A percentile compares a stretch with the other conserved stretches of the same genome.
These are phyloP conservation scores for Lepus townsendii DNA, from an alignment of 2,797 vertebrate species.

Conservation along the genomic window DNA sequence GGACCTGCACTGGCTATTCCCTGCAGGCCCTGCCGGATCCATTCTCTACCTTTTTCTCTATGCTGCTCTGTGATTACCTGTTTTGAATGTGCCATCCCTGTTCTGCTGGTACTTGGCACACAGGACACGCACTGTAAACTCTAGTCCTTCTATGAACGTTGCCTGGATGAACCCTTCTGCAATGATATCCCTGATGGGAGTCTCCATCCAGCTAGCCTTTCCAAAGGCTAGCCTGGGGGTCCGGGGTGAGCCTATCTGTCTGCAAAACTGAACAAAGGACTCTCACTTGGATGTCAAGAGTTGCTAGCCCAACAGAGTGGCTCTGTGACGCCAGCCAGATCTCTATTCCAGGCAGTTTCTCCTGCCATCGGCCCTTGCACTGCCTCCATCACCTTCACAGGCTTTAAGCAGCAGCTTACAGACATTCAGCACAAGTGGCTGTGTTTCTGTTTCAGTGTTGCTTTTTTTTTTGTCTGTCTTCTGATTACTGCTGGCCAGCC, in stretches of 20 bases:
- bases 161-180: not conserved
- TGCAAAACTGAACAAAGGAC: conserved; percentile 37
- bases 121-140: conserved; percentile 6
- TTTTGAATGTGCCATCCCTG: conserved; percentile 16
- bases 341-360: conserved; percentile 62
- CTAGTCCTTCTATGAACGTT: not conserved
- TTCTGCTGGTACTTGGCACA: not conserved
- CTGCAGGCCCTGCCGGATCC: not conserved
- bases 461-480: conserved; percentile 23
- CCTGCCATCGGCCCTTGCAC: conserved; percentile 42
- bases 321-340: conserved; percentile 52
- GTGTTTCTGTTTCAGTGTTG: not conserved
- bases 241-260: not conserved
- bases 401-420: not conserved
- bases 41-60: not conserved
- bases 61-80: not conserved
- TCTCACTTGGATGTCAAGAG: conserved; percentile 48
- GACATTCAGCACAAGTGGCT: not conserved
- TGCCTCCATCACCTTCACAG: conserved; percentile 55
- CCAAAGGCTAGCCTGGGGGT: not conserved
- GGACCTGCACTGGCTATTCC: not conserved
- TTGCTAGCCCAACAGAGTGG: not conserved
- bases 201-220: not conserved
- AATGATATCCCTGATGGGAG: not conserved
- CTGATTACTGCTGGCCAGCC: not conserved